Evolutionary conservation across 37 sponge, comb jelly and placozoan genomes (phyloP).

Genomic region (Cliona cf. orientalis): DNA sequence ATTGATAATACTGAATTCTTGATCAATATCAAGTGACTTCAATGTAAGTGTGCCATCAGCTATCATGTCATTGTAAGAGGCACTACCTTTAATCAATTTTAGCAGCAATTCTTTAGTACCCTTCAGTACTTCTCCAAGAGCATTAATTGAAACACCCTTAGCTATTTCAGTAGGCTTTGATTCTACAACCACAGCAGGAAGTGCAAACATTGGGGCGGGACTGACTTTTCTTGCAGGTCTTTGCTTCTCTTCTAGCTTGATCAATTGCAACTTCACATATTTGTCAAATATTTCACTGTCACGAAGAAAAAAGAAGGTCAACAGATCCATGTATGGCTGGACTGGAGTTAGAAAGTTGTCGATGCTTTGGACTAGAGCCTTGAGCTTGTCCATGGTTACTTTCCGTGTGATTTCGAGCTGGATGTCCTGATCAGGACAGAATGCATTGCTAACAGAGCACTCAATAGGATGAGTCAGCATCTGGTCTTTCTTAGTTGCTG

Average conservation of each 20-base stretch:
- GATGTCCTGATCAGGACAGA: conserved; percentile 26
- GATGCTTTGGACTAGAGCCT: conserved; percentile 13
- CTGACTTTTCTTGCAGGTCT: not conserved
- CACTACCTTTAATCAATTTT: conserved; percentile 54
- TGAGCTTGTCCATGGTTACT: conserved; percentile 9
- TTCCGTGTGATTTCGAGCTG: conserved; percentile 15
- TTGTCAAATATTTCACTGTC: conserved; percentile 70
- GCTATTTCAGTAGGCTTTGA: not conserved
- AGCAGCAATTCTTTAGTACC: conserved; percentile 41
- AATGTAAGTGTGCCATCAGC: conserved; percentile 39
- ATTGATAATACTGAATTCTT: conserved; percentile 45
- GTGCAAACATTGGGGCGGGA: not conserved
- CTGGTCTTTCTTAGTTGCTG: not conserved
- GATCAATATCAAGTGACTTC: conserved; percentile 44
- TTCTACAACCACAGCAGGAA: conserved; percentile 8
- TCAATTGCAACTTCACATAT: conserved; percentile 54
- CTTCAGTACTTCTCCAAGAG: conserved; percentile 38
- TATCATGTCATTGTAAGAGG: conserved; percentile 57
- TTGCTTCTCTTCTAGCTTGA: conserved; percentile 3
- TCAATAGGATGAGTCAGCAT: not conserved
- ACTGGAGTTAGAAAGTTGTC: conserved; percentile 34
- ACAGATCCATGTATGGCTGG: conserved; percentile 42
- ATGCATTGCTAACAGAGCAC: conserved; percentile 25
- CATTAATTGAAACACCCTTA: not conserved
- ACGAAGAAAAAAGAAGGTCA: conserved; percentile 60